Conservation (phyloP, 2,113 vertebrate species). For the Suricata suricatta region DNA sequence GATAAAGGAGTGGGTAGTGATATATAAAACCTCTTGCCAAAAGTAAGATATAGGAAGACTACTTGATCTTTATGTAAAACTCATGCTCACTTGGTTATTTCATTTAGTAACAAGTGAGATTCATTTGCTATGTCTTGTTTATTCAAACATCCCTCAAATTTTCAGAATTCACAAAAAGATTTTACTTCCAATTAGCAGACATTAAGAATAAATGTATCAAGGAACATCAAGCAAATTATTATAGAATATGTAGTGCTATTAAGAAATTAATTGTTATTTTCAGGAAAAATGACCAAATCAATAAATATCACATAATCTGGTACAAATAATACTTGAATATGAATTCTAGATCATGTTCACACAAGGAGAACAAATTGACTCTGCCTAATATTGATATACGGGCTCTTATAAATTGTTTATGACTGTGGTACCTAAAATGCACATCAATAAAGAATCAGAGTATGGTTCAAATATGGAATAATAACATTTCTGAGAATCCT, state of each 20-base stretch:
- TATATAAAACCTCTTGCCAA: background rate
- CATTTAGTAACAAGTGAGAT: background rate
- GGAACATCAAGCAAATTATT: background rate
- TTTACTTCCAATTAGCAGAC: background rate
- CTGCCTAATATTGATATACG: background rate
- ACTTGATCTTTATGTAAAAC: background rate
- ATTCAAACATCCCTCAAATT: background rate
- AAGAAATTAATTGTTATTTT: background rate
- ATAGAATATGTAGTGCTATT: background rate
- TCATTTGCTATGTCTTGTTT: background rate
- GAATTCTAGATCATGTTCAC: background rate
- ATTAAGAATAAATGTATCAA: background rate
- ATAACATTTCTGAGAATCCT: background rate
- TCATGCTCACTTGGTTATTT: background rate
- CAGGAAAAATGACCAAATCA: background rate
- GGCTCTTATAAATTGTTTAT: background rate
- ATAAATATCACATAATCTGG: background rate
- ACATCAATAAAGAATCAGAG: background rate
- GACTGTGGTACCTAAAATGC: background rate
- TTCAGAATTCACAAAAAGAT: background rate
- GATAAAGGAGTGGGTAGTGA: background rate
- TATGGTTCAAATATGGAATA: background rate
- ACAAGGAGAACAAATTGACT: background rate
- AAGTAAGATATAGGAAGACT: background rate
- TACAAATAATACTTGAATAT: background rate